Conservation (phyloP, 1,140 invertebrate species). For the Wasmannia auropunctata region DNA sequence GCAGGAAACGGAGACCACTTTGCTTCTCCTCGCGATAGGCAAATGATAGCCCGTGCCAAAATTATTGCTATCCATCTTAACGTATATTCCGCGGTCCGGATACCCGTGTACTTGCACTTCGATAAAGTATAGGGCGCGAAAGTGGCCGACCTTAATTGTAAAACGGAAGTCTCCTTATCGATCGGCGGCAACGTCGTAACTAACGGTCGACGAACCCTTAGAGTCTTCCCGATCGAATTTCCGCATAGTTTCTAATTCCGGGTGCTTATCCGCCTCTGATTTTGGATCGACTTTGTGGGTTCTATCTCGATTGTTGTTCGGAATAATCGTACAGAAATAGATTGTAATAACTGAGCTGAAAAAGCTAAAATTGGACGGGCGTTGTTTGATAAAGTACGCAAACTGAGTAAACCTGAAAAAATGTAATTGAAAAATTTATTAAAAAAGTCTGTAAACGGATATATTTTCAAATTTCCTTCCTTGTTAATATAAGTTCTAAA, state of each 20-base stretch:
- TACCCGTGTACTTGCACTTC: conserved; percentile 63
- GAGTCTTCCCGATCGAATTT: conserved; percentile 37
- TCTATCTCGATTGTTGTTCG: not conserved
- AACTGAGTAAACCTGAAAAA: not conserved
- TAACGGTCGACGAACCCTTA: conserved; percentile 59
- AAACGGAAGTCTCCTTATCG: conserved; percentile 81
- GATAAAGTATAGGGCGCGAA: conserved; percentile 75
- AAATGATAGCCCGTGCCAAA: conserved; percentile 70
- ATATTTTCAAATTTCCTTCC: not conserved
- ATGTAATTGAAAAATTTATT: not conserved
- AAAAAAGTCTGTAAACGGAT: not conserved
- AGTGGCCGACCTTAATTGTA: conserved; percentile 79
- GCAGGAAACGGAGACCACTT: conserved; percentile 51
- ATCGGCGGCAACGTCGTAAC: conserved; percentile 64
- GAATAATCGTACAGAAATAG: not conserved
- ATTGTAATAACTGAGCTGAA: not conserved
- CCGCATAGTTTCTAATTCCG: conserved; percentile 36
- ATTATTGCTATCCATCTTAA: conserved; percentile 70
- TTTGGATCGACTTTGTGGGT: conserved; percentile 15
- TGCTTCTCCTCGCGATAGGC: conserved; percentile 59
- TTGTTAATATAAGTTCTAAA: not conserved
- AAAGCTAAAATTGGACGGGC: not conserved
- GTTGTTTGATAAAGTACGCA: not conserved
- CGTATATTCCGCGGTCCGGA: conserved; percentile 58
- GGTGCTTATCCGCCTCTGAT: not conserved